Evolutionary conservation across 2,797 vertebrate genomes (phyloP), one percentile per base, ranked within the genome.

Genomic region (Mus minutoides): DNA sequence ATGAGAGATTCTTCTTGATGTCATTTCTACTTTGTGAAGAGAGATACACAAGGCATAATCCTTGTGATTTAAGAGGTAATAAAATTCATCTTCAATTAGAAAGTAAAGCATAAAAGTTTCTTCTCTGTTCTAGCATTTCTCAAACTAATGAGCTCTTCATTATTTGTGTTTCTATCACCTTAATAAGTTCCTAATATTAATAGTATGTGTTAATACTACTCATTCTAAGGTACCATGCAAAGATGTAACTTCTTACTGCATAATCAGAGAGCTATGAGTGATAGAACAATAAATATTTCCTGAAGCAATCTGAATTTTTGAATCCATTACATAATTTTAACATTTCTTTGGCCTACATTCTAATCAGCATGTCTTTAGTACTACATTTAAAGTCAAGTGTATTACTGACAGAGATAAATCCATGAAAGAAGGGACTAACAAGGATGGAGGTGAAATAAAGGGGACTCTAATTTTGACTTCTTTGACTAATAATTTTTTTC

Each of bases 81-180:
- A 79, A 69, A 46, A 84, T 43, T 7, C 34, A 56, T 8, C 3
- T 11, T 88, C 17, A 75, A n/a, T 37, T 21, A 92, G 54, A 19
- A 93, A 96, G 77, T 49, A 82, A 94, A 93, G 71, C 21, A 49
- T n/a, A 26, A 84, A 82, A 75, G 12, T 82, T 43, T 91, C n/a
- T 84, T 40, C 29, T 49, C 71, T 2, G 80, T 86, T 76, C 43
- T 24, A 69, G 49, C 71, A 24, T 77, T 96, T 64, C 31, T 79
- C 14, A 91, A 79, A 58, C 14, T 43, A 92, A 49, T 73, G 12
- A 21, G 29, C 0, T 29, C 10, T 92, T 94, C 75, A 82, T 83
- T 83, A 14, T 62, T 71, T 90, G 13, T 73, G 17, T 52, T 87
- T 31, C 24, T 83, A 34, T 87, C 49, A 76, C 46, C 19, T 16